Evolutionary conservation across 2,888 invertebrate genomes (phyloP).

Genomic region (Atherix ibis): DNA sequence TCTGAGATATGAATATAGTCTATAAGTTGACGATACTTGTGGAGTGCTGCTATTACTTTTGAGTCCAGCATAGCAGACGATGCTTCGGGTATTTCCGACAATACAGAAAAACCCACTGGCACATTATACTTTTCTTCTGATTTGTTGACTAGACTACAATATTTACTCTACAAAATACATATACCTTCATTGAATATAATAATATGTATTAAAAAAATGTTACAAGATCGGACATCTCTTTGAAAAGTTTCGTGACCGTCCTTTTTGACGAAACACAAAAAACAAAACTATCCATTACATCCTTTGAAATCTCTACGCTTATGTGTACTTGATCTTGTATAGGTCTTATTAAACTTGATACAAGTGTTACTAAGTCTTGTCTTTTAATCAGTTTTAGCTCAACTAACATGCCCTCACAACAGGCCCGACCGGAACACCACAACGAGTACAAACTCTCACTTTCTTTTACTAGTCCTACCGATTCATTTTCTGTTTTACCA

Average conservation of each 20-base stretch:
- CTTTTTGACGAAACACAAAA: slow-evolving; percentile 84
- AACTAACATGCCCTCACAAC: slow-evolving; percentile 93
- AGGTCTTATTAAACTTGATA: slow-evolving; percentile 71
- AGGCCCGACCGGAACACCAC: slow-evolving; percentile 91
- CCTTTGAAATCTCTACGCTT: slow-evolving; percentile 71
- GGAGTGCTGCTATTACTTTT: slow-evolving; percentile 55
- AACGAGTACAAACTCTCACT: slow-evolving; percentile 88
- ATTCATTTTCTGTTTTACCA: slow-evolving; percentile 48
- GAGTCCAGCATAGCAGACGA: slow-evolving; percentile 70
- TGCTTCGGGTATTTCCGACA: slow-evolving; percentile 86
- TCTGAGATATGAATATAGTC: slow-evolving; percentile 97
- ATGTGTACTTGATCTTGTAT: slow-evolving; percentile 74
- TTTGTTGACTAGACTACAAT: slow-evolving; percentile 63
- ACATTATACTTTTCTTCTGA: slow-evolving; percentile 67
- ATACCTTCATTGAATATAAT: no score
- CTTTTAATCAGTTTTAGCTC: slow-evolving; percentile 89
- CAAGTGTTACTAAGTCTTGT: slow-evolving; percentile 82
- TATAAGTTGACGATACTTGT: slow-evolving; percentile 66
- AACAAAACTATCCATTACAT: slow-evolving; percentile 88
- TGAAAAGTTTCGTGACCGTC: slow-evolving; percentile 62
- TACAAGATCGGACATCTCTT: slow-evolving; percentile 88
- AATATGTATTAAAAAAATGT: slow-evolving; percentile 17
- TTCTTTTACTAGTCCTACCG: slow-evolving; percentile 68
- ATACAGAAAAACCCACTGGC: slow-evolving; percentile 53
- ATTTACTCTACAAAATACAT: slow-evolving; percentile 44